Percentiles rank a stretch among this genome's conserved stretches.
Evolutionary conservation across 2,113 vertebrate species (phyloP).

Genomic region (Dasyprocta punctata): DNA sequence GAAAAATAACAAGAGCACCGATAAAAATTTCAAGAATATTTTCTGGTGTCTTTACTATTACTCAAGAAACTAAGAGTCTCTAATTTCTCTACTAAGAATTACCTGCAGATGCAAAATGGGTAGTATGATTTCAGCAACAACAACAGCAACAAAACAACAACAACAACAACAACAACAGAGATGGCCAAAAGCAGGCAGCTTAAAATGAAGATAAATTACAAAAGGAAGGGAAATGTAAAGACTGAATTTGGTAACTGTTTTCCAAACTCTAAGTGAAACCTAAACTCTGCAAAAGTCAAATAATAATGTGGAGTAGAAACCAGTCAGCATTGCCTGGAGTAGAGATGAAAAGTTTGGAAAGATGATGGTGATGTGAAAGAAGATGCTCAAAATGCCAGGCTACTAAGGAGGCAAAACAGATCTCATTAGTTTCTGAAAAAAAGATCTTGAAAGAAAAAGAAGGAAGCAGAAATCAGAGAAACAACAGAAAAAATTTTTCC

Average conservation of each 20-base stretch:
- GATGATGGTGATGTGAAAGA: neutral
- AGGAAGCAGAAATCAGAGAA: neutral
- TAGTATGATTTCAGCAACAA: neutral
- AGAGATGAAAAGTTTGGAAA: neutral
- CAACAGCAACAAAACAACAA: neutral
- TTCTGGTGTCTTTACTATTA: neutral
- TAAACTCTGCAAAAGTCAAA: neutral
- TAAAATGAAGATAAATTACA: neutral
- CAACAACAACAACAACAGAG: neutral
- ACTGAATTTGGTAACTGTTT: neutral
- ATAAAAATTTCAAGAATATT: neutral
- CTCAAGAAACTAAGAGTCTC: neutral
- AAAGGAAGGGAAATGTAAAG: neutral
- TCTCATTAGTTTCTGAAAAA: neutral
- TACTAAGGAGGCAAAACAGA: neutral
- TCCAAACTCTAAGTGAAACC: neutral
- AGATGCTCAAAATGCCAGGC: neutral
- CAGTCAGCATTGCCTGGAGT: neutral
- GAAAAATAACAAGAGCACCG: neutral
- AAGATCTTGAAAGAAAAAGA: neutral
- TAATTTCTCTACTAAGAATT: neutral
- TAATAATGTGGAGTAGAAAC: accelerated
- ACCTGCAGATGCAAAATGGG: neutral
- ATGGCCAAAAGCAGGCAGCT: neutral
- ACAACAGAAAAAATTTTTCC: neutral